phyloP scores from a whole-genome alignment of 37 sponge, comb jelly and placozoan genomes.

The Diacarnus erythraeanus region DNA sequence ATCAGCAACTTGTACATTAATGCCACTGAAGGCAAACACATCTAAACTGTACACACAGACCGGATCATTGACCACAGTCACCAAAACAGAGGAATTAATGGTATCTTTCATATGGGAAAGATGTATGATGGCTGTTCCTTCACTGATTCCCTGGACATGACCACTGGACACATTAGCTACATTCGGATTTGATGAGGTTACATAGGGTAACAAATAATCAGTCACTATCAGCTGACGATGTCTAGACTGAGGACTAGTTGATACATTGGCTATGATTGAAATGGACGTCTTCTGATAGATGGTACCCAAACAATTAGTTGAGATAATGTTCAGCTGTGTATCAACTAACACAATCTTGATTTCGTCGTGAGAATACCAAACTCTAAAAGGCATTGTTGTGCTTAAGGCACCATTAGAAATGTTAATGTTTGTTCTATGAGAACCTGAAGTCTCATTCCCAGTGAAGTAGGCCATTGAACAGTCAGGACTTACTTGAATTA shows the following conservation, averaged over 20 bases:
- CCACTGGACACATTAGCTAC: conserved; percentile 6
- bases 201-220: conserved; percentile 8
- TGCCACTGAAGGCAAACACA: conserved; percentile 36
- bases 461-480: conserved; percentile 57
- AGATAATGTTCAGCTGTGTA: conserved; percentile 32
- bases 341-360: conserved; percentile 33
- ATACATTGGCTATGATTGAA: conserved; percentile 1
- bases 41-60: conserved; percentile 33
- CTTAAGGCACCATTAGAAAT: background rate
- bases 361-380: conserved; percentile 32
- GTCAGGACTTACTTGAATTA: conserved; percentile 41
- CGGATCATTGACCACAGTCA: conserved; percentile 13
- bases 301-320: background rate
- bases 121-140: background rate
- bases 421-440: conserved; percentile 19
- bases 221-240: background rate
- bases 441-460: conserved; percentile 60
- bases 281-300: conserved; percentile 36
- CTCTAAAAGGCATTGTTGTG: conserved; percentile 19
- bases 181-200: conserved; percentile 1
- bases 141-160: conserved; percentile 9
- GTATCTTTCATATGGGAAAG: background rate
- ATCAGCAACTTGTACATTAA: background rate
- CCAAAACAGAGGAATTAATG: background rate
- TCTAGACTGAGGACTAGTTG: background rate